Evolutionary conservation across 2,797 vertebrate genomes (phyloP), one percentile per base, ranked within the genome.

Genomic region (Lerista edwardsae): DNA sequence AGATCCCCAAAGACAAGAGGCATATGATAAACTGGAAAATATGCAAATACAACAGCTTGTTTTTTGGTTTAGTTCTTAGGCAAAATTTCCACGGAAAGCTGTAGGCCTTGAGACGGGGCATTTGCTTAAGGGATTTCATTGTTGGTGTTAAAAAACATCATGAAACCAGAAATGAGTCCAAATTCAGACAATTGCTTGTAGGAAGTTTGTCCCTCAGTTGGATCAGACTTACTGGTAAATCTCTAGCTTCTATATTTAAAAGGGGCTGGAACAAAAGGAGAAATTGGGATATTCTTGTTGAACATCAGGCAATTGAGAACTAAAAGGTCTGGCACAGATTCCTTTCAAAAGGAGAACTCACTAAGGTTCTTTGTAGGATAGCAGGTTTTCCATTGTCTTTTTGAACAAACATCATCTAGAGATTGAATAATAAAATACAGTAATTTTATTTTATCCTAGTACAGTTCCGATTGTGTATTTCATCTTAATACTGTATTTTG

Each of bases 221-320:
- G 31, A 73, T 75, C 25, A 0, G 1, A 12, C 79, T 79, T 36
- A n/a, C n/a, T n/a, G n/a, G n/a, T n/a, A 84, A 61, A 39, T 75
- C 39, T 0, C 23, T 83, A 23, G 3, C 17, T 6, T 75, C 81
- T 55, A 47, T 89, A 51, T 29, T 55, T 80, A 21, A 67, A 87
- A 80, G 27, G 82, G 55, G 11, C 0, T 1, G 39, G 85, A 87
- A 41, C 0, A 19, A 74, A 85, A 82, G 12, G 8, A 61, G 71
- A 2, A 78, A 76, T 80, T 17, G 72, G 79, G 31, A 72, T 51
- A 75, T 25, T 55, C 80, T 68, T 29, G 21, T 67, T 0, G 0
- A 23, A 77, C 81, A 57, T 87, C 82, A 88, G 85, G 80, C 80
- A 87, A 91, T 83, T 79, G 6, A 3, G 62, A 87, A 64, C 39